These are phyloP conservation scores for Salticus scenicus DNA, from an alignment of 2,888 invertebrate genomes.

Conservation along the genomic window DNA sequence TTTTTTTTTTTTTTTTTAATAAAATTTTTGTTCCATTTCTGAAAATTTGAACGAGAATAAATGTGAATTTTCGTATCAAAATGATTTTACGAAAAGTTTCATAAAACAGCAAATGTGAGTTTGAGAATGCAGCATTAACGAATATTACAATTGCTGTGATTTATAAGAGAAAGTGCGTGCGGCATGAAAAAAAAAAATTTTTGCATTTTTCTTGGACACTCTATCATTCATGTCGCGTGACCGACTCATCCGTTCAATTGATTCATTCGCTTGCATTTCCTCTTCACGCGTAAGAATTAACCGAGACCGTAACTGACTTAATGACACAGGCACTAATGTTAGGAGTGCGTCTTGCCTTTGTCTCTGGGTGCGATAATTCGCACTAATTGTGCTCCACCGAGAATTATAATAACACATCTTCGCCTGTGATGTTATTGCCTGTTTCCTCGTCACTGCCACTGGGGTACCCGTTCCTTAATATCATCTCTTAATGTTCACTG, in stretches of 20 bases:
- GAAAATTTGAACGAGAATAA: too few species aligned
- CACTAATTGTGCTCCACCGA: not conserved
- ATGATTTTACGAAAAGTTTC: too few species aligned
- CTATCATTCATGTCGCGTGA: conserved; percentile 11
- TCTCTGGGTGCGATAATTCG: not conserved
- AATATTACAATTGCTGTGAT: too few species aligned
- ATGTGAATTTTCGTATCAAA: too few species aligned
- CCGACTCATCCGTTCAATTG: conserved; percentile 16
- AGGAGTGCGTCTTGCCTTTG: conserved; percentile 12
- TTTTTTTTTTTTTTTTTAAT: too few species aligned
- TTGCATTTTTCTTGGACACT: not conserved
- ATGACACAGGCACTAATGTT: conserved; percentile 13
- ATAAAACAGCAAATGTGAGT: too few species aligned
- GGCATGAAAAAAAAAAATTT: too few species aligned
- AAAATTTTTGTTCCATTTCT: too few species aligned
- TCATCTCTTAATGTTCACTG: not conserved
- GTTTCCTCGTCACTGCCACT: not conserved
- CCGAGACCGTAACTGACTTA: conserved; percentile 3
- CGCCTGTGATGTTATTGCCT: not conserved
- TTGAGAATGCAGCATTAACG: too few species aligned
- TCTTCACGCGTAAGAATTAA: conserved; percentile 8
- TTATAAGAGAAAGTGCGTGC: too few species aligned
- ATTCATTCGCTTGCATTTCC: conserved; percentile 17
- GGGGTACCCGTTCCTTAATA: not conserved
- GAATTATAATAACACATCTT: conserved; percentile 10